Conservation (phyloP, 2,797 vertebrate species). For the Enteromius afrohamiltoni region DNA sequence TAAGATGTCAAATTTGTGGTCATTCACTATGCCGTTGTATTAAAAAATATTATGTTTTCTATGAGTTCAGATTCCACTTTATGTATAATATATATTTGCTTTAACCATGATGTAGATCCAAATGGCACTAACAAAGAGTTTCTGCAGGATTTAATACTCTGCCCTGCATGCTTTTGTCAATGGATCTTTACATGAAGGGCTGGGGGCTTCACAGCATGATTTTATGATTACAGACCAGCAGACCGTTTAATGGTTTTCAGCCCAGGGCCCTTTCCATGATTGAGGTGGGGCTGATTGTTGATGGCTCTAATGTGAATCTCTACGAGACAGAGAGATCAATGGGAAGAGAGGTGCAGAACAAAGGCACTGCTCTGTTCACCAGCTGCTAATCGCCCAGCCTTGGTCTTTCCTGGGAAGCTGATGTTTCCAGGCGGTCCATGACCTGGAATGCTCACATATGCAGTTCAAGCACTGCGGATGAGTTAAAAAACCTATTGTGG, state of each 20-base stretch:
- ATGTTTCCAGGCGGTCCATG: background rate
- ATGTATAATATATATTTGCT: background rate
- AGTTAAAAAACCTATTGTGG: background rate
- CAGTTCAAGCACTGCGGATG: background rate
- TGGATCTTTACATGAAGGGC: constrained; percentile 28
- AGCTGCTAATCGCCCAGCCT: constrained; percentile 35
- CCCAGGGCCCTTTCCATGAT: constrained; percentile 36
- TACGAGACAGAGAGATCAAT: constrained; percentile 44
- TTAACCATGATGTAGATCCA: constrained; percentile 3
- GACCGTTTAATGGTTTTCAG: constrained; percentile 52
- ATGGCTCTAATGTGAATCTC: constrained; percentile 52
- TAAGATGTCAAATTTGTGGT: background rate
- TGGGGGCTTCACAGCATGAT: constrained; percentile 35
- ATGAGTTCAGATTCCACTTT: background rate
- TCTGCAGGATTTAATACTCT: background rate
- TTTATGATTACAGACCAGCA: constrained; percentile 44
- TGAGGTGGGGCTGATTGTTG: constrained; percentile 33
- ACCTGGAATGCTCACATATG: constrained; percentile 20
- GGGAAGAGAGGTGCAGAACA: constrained; percentile 32
- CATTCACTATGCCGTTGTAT: background rate
- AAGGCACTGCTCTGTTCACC: constrained; percentile 46
- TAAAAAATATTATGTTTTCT: background rate
- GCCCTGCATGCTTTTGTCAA: constrained; percentile 31
- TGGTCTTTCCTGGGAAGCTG: constrained; percentile 1
- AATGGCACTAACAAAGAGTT: constrained; percentile 5